These are phyloP conservation scores for Onychomys arenicola DNA, from an alignment of 2,797 vertebrate genomes.

Conservation along the genomic window DNA sequence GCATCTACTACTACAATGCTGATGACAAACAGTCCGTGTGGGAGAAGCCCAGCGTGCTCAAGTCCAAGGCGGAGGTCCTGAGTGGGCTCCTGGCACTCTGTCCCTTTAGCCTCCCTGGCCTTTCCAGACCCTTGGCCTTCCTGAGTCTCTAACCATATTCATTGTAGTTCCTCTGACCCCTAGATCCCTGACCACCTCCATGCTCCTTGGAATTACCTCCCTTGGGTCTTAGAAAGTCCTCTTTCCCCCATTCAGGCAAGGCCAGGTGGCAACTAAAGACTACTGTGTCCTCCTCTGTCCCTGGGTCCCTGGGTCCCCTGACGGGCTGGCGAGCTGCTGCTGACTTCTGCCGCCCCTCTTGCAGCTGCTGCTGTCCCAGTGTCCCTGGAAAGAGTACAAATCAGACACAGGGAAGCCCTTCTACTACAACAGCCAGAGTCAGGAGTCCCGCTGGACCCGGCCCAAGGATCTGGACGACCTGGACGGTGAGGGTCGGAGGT, in stretches of 20 bases:
- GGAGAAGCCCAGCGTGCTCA: constrained; percentile 88
- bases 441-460: constrained; percentile 88
- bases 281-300: not conserved
- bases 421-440: constrained; percentile 88
- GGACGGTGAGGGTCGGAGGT: constrained; percentile 82
- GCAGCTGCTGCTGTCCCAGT: constrained; percentile 86
- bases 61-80: constrained; percentile 87
- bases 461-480: constrained; percentile 87
- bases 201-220: not conserved
- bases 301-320: not conserved
- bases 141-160: constrained; percentile 32
- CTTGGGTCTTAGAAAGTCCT: constrained; percentile 22
- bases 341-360: constrained; percentile 46
- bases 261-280: constrained; percentile 25
- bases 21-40: constrained; percentile 88
- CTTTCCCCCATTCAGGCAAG: not conserved
- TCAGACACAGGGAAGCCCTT: constrained; percentile 87
- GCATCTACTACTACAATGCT: constrained; percentile 87
- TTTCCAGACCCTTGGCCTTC: constrained; percentile 15
- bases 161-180: constrained; percentile 45
- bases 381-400: constrained; percentile 88
- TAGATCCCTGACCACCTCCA: not conserved
- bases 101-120: constrained; percentile 58
- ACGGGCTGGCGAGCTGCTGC: not conserved
- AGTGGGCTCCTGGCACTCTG: constrained; percentile 54